Evolutionary conservation across 2,888 invertebrate species (phyloP).

Genomic region (Scrobipalpa atriplicella): DNA sequence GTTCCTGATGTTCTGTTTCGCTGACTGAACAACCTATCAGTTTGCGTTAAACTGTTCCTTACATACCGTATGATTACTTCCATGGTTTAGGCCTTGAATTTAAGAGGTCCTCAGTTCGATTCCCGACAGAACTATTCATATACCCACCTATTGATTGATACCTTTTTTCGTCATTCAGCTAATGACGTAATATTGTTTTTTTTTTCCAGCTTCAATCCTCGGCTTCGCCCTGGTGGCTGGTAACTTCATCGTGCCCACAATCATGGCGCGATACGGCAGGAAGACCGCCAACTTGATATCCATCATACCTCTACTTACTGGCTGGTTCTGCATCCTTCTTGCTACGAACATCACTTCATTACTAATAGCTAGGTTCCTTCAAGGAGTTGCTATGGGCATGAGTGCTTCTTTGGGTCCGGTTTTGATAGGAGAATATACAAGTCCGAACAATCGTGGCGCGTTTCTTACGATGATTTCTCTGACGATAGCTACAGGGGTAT

Average conservation of each 20-base stretch:
- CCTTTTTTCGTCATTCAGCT: no score
- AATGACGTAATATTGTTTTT: no score
- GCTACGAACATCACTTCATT: conserved; percentile 56
- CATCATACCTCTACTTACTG: conserved; percentile 69
- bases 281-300: conserved; percentile 72
- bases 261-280: conserved; percentile 82
- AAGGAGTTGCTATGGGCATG: conserved; percentile 79
- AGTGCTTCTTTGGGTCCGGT: conserved; percentile 72
- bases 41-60: no score
- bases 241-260: conserved; percentile 58
- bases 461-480: conserved; percentile 83
- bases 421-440: conserved; percentile 80
- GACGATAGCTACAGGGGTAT: conserved; percentile 81
- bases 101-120: no score
- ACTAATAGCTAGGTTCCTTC: conserved; percentile 59
- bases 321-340: conserved; percentile 74
- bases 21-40: no score
- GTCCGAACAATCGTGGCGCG: conserved; percentile 82
- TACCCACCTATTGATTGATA: background rate
- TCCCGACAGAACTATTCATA: no score
- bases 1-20: no score
- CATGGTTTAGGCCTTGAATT: no score
- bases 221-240: conserved; percentile 60
- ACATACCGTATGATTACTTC: no score
- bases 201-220: conserved; percentile 59